Percentiles rank a stretch among this genome's conserved stretches.
Evolutionary conservation across 2,113 vertebrate species (phyloP).

Genomic region (Chaetorhynchus papuensis): DNA sequence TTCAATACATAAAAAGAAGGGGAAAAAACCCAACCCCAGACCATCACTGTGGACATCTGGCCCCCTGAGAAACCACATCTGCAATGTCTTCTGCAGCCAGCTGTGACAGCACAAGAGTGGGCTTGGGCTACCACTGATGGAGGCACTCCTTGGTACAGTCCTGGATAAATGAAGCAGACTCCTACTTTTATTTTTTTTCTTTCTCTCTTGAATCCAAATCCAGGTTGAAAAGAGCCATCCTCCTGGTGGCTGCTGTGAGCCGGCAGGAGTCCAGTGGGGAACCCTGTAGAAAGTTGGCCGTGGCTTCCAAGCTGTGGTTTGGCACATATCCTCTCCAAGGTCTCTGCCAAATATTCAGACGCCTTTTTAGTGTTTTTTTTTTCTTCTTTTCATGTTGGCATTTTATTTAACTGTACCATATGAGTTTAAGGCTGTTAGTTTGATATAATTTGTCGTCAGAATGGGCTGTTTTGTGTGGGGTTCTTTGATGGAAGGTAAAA

Average conservation of each 20-base stretch:
- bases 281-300: slow-evolving; percentile 64
- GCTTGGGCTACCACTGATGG: neutral
- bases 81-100: neutral
- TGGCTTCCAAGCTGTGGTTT: slow-evolving; percentile 67
- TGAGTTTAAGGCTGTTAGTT: slow-evolving; percentile 5
- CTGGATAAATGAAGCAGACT: neutral
- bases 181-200: neutral
- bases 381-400: slow-evolving; percentile 56
- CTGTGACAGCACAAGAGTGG: neutral
- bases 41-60: neutral
- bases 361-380: neutral
- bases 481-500: slow-evolving; percentile 12
- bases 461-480: neutral
- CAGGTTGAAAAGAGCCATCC: slow-evolving; percentile 35
- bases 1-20: neutral
- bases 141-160: neutral
- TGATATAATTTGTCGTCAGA: slow-evolving; percentile 27
- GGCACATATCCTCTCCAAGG: slow-evolving; percentile 42
- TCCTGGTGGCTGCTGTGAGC: slow-evolving; percentile 21
- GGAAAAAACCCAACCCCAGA: no score
- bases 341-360: slow-evolving; percentile 63
- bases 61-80: neutral
- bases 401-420: slow-evolving; percentile 43
- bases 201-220: neutral
- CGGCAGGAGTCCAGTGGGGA: slow-evolving; percentile 18